phyloP scores from a whole-genome alignment of 1,140 invertebrate genomes.

The Pachypsylla venusta region DNA sequence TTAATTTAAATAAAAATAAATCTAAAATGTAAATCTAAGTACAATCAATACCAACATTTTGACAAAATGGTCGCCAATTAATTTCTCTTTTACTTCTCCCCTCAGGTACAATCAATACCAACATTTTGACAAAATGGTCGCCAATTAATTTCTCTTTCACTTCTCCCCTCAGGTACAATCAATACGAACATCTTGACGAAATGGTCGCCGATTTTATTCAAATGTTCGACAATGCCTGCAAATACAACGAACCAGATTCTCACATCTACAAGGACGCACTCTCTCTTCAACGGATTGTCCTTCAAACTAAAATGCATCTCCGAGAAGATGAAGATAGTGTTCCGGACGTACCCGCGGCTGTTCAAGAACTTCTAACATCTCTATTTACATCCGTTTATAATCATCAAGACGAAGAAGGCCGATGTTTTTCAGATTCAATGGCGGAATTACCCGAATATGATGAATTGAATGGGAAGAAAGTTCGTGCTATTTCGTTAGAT shows the following conservation, averaged over 20 bases:
- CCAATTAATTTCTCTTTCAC: not conserved
- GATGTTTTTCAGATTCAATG: conserved; percentile 92
- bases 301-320: conserved; percentile 82
- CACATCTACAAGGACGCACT: conserved; percentile 98
- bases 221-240: conserved; percentile 99
- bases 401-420: conserved; percentile 88
- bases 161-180: conserved; percentile 26
- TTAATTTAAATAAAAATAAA: too few relatives aligned
- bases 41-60: conserved; percentile 59
- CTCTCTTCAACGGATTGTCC: conserved; percentile 75
- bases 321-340: conserved; percentile 72
- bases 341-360: conserved; percentile 71
- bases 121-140: conserved; percentile 44
- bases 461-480: conserved; percentile 51
- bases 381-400: conserved; percentile 90
- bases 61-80: too few relatives aligned
- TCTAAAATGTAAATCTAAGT: too few relatives aligned
- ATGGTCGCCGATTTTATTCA: conserved; percentile 83
- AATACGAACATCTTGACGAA: conserved; percentile 77
- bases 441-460: conserved; percentile 83
- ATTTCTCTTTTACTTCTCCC: too few relatives aligned
- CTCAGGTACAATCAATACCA: conserved; percentile 47
- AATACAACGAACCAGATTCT: conserved; percentile 98
- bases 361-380: conserved; percentile 81
- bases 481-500: conserved; percentile 65